Conservation (phyloP, 1,140 invertebrate genomes). For the Caenorhabditis latens region DNA sequence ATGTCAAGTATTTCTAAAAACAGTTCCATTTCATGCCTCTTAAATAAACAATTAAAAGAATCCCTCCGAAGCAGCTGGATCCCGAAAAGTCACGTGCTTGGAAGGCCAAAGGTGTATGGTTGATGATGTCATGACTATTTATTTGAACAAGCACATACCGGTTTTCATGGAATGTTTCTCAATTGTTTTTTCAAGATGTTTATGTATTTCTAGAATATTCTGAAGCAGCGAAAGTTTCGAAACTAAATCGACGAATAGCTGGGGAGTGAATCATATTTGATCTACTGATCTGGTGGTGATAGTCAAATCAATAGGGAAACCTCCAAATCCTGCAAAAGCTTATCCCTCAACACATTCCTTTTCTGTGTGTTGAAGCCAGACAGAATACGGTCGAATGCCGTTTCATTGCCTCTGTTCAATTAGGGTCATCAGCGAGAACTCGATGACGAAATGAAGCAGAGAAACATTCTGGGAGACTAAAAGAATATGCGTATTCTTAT, state of each 20-base stretch:
- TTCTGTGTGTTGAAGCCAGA: neutral
- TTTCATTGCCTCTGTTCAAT: slow-evolving; percentile 8
- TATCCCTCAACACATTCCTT: neutral
- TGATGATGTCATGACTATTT: slow-evolving; percentile 4
- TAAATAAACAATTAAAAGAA: neutral
- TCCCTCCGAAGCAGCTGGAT: neutral
- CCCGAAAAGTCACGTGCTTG: slow-evolving; percentile 15
- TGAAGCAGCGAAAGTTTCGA: neutral
- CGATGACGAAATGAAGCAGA: slow-evolving; percentile 46
- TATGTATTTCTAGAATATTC: slow-evolving; percentile 3
- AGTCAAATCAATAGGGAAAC: too few relatives aligned
- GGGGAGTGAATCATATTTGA: neutral
- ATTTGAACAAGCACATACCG: slow-evolving; percentile 12
- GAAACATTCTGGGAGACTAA: neutral
- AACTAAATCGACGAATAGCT: neutral
- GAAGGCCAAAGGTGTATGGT: slow-evolving; percentile 10
- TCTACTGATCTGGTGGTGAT: neutral
- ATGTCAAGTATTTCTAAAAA: too few relatives aligned
- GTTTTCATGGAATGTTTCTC: neutral
- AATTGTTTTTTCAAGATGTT: neutral
- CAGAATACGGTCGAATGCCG: slow-evolving; percentile 37
- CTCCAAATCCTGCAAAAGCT: neutral
- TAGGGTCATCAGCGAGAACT: slow-evolving; percentile 40
- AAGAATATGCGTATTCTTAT: too few relatives aligned
- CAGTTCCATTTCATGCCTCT: too few relatives aligned